phyloP scores from a whole-genome alignment of 1,140 invertebrate species.

The Mylabris phalerata region DNA sequence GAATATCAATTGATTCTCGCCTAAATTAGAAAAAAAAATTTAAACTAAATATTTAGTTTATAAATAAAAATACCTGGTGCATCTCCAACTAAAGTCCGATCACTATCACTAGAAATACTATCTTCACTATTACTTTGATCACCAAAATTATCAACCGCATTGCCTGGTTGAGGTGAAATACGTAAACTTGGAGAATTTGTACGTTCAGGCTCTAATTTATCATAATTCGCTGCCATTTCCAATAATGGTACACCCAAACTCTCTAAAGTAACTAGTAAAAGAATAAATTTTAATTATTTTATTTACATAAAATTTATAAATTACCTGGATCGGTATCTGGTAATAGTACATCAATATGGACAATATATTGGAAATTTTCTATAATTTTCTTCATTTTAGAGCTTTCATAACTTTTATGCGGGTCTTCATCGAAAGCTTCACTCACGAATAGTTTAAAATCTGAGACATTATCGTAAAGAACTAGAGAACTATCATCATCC shows the following conservation, averaged over 20 bases:
- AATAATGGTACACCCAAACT: conserved; percentile 49
- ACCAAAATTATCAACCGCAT: conserved; percentile 31
- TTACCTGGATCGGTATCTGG: conserved; percentile 53
- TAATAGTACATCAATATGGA: conserved; percentile 53
- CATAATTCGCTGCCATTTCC: conserved; percentile 37
- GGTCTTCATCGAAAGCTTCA: conserved; percentile 33
- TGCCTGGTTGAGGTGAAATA: conserved; percentile 34
- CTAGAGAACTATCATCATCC: conserved; percentile 38
- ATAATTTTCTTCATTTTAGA: conserved; percentile 46
- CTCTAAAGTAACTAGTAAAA: conserved; percentile 45
- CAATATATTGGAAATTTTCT: conserved; percentile 51
- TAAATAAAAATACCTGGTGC: conserved; percentile 44
- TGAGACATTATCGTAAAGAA: conserved; percentile 32
- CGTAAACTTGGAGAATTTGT: conserved; percentile 27
- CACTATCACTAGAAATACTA: conserved; percentile 70
- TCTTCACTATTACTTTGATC: conserved; percentile 71
- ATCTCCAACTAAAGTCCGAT: conserved; percentile 61
- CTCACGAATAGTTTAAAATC: conserved; percentile 49
- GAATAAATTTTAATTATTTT: not conserved
- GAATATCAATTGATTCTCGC: conserved; percentile 32
- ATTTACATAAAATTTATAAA: conserved; percentile 3
- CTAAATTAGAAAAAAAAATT: conserved; percentile 2
- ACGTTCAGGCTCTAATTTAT: conserved; percentile 28
- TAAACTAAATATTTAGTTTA: not conserved
- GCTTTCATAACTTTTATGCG: conserved; percentile 35